Base-by-base conservation (phyloP, 2,113 vertebrate species). In the Mungos mungo region DNA sequence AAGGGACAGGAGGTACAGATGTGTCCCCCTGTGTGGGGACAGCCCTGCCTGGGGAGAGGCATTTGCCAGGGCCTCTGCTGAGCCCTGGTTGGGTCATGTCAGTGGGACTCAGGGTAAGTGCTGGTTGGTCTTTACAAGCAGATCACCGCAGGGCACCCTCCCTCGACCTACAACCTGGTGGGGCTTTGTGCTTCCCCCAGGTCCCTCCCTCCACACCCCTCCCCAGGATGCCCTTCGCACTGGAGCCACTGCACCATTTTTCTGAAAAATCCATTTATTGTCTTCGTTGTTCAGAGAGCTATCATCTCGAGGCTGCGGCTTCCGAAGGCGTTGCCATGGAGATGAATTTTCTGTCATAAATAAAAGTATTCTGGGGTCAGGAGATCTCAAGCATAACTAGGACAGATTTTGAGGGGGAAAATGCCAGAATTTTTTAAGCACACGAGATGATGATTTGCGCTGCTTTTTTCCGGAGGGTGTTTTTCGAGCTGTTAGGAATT, bases 291-390 rank as follows among this genome's bases (percentile, higher is more conserved):
- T 98, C 93, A 96, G 98, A 97, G 98, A 98, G 98, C 98, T 98
- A 98, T 98, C 98, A 97, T 98, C 98, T 97, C 96, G 81, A 95
- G 97, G 97, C 98, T 98, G 98, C 98, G 90, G 98, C 98, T 98
- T 97, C 98, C 97, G 98, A 98, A 96, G 98, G 95, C 93, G 99
- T 99, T 99, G 98, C 98, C 98, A 99, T 99, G 99, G 99, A 98
- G 98, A 99, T 96, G 98, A 97, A 98, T 98, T 96, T 98, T 98
- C 99, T 98, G 98, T 98, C 76, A 95, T 99, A 99, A 99, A 99
- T 99, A 99, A 99, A 98, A 99, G 98, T 99, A 98, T 98, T 98
- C 97, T 96, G 95, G 98, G 98, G 99, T 98, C 98, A 98, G 97
- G 97, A 98, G 98, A 98, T 98, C 98, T 98, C 97, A 93, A 0